Percentiles rank a stretch among this genome's conserved stretches.
Conservation (phyloP, 2,797 vertebrate genomes). For the Glyptemys insculpta region DNA sequence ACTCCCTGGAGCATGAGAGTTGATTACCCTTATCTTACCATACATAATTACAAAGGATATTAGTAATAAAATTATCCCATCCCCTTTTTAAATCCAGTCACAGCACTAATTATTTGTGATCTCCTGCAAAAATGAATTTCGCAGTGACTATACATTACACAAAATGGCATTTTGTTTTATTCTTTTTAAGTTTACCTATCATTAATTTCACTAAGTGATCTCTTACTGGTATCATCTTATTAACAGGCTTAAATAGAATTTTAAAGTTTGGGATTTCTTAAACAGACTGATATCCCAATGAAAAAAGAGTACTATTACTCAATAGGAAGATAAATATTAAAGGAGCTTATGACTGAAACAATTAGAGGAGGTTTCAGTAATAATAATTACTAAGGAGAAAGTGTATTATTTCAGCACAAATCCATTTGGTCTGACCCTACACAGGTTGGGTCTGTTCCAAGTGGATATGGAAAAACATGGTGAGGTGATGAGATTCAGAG, state of each 20-base stretch:
- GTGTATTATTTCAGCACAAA: not conserved
- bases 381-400: not conserved
- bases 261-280: not conserved
- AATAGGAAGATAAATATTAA: not conserved
- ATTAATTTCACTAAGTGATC: not conserved
- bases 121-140: not conserved
- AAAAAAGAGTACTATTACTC: not conserved
- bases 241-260: not conserved
- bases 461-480: rapidly evolving
- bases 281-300: not conserved
- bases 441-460: not conserved
- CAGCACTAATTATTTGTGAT: not conserved
- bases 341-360: not conserved
- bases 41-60: not conserved
- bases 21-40: not conserved
- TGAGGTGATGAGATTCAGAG: not conserved
- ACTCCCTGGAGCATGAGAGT: not conserved
- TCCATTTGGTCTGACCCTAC: not conserved
- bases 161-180: not conserved
- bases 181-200: not conserved
- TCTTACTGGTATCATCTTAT: not conserved
- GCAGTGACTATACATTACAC: not conserved
- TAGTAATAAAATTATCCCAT: not conserved
- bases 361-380: not conserved
- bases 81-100: conserved; percentile 17